A percentile compares a stretch with the other conserved stretches of the same genome.
Evolutionary conservation across 2,113 vertebrate genomes (phyloP).

Genomic region (Cyanoliseus patagonus): DNA sequence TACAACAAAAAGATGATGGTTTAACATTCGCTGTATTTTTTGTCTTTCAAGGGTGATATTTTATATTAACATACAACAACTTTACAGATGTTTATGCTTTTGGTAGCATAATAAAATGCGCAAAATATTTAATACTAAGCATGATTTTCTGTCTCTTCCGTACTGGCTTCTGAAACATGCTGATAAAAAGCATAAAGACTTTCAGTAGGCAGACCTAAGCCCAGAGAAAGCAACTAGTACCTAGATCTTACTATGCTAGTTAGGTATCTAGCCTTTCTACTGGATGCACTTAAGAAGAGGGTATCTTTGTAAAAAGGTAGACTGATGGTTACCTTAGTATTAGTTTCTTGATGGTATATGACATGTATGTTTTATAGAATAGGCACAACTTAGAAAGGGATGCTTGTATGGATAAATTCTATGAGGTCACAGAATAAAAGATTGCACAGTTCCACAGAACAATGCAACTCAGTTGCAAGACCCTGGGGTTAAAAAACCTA

Average conservation of each 20-base stretch:
- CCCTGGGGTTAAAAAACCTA: neutral
- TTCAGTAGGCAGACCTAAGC: neutral
- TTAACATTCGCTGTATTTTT: neutral
- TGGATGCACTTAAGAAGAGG: neutral
- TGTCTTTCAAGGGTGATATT: neutral
- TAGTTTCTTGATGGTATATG: constrained; percentile 8
- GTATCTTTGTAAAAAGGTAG: neutral
- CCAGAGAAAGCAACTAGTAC: neutral
- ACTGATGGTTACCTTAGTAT: neutral
- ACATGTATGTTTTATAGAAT: neutral
- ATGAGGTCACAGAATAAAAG: neutral
- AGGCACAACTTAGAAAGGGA: neutral
- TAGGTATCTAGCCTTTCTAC: neutral
- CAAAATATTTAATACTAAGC: neutral
- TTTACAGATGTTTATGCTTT: neutral
- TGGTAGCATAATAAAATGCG: neutral
- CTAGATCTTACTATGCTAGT: neutral
- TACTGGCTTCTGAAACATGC: neutral
- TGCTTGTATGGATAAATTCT: neutral
- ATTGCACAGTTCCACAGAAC: neutral
- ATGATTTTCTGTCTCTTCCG: neutral
- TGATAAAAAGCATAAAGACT: neutral
- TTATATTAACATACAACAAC: neutral
- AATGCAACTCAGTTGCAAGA: neutral
- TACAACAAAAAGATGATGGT: neutral